These are phyloP conservation scores for Sebastes reedi DNA, from an alignment of 2,797 vertebrate genomes.

Conservation along the genomic window DNA sequence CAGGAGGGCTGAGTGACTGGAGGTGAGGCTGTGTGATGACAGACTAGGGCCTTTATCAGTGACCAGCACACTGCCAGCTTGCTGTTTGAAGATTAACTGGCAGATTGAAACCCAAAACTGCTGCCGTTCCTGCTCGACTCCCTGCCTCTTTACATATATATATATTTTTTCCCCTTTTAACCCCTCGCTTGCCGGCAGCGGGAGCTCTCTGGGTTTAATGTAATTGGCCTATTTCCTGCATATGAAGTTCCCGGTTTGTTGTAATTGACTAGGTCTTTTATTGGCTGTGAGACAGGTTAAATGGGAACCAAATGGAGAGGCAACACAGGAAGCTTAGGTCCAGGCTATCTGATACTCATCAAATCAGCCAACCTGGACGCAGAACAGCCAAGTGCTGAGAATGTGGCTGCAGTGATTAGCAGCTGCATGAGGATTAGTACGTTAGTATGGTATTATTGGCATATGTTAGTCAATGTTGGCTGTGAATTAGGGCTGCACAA, in stretches of 20 bases:
- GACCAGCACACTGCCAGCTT: conserved; percentile 82
- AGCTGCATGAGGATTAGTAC: conserved; percentile 64
- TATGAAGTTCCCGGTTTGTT: conserved; percentile 79
- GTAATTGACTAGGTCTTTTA: conserved; percentile 83
- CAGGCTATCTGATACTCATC: conserved; percentile 69
- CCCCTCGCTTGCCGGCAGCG: conserved; percentile 48
- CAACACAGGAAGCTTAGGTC: conserved; percentile 72
- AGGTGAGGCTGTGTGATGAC: conserved; percentile 82
- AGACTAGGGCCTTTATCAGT: conserved; percentile 84
- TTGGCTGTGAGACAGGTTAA: conserved; percentile 80
- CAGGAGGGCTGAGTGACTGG: conserved; percentile 80
- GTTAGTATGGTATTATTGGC: conserved; percentile 38
- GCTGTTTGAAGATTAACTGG: conserved; percentile 82
- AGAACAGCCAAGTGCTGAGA: conserved; percentile 62
- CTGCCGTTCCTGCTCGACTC: conserved; percentile 61
- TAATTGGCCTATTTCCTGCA: conserved; percentile 84
- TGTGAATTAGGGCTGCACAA: background rate
- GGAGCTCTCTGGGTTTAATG: conserved; percentile 69
- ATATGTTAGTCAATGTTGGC: conserved; percentile 38
- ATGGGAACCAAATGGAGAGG: conserved; percentile 82
- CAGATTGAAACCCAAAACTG: conserved; percentile 77
- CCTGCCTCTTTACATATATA: conserved; percentile 70
- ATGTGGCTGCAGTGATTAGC: conserved; percentile 70
- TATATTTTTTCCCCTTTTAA: conserved; percentile 48
- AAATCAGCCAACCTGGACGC: conserved; percentile 65